phyloP scores from a whole-genome alignment of 2,113 vertebrate species.

The Halcyon senegalensis region DNA sequence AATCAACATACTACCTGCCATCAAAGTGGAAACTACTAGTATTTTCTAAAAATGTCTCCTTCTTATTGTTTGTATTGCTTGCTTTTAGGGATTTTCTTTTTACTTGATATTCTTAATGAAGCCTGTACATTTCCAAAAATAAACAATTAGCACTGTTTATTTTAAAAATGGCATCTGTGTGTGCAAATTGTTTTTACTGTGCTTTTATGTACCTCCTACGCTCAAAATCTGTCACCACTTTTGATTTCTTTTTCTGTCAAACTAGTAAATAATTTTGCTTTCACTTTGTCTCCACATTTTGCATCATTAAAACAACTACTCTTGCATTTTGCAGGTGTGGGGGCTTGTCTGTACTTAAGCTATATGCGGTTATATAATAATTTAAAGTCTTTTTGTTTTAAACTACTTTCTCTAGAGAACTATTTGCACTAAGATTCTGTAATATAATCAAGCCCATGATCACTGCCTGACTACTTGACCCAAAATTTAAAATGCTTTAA shows the following conservation, averaged over 20 bases:
- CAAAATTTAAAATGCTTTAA: not conserved
- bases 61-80: not conserved
- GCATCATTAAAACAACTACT: not conserved
- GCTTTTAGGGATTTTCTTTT: not conserved
- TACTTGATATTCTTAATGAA: not conserved
- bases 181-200: not conserved
- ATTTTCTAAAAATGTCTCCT: not conserved
- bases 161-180: not conserved
- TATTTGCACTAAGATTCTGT: not conserved
- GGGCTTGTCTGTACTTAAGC: not conserved
- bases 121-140: not conserved
- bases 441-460: not conserved
- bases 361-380: not conserved
- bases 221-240: not conserved
- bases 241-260: not conserved
- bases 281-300: not conserved
- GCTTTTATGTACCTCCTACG: not conserved
- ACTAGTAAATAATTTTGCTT: not conserved
- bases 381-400: not conserved
- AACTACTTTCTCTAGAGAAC: not conserved
- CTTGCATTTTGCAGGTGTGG: not conserved
- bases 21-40: not conserved
- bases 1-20: not conserved
- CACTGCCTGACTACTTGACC: not conserved
- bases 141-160: not conserved